Evolutionary conservation across 2,888 invertebrate genomes (phyloP), one percentile per base, ranked within the genome.

Genomic region (Sarcophaga rosellei): DNA sequence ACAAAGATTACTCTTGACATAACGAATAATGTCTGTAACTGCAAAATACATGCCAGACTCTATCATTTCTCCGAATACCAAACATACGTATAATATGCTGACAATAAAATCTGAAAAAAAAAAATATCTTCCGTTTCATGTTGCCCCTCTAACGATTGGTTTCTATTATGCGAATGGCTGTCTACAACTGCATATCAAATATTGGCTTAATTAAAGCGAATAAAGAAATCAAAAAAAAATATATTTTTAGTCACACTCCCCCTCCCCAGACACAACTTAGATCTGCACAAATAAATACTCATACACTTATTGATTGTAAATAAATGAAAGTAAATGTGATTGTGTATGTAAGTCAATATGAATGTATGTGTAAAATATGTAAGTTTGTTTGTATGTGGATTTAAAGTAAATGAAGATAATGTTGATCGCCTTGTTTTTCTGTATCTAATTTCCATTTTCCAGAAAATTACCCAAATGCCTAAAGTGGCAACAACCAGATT

Each of bases 371-470:
- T 68, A 47, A 35, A 2, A n/a, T 63, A 53, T 63, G 35, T 5
- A 57, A 17, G 23, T 53, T 4, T 25, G 66, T 66, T 35, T 75
- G 75, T 61, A 45, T 75, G 47, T 35, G 23, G 4, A 57, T 72
- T 77, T 47, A 68, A 47, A 53, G 12, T 59, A 57, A 70, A 59
- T 70, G 21, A 57, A 76, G 25, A 53, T 75, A 2, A 35, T 35
- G 35, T 59, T 25, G 6, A 17, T 44, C 21, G 5, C n/a, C 21
- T 66, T 57, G 10, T 66, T 72, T 23, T 68, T 4, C 59, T 25
- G 21, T 25, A 47, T 73, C 61, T 68, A 68, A 74, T 74, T 73
- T 81, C 53, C 66, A 77, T 77, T 81, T 84, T 77, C 45, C 53
- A 76, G 45, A 73, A 81, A 74, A 68, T 68, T 81, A 53, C 53